A percentile compares a stretch with the other conserved stretches of the same genome.
Conservation (phyloP, 2,888 invertebrate species). For the Ophion obscuratus region DNA sequence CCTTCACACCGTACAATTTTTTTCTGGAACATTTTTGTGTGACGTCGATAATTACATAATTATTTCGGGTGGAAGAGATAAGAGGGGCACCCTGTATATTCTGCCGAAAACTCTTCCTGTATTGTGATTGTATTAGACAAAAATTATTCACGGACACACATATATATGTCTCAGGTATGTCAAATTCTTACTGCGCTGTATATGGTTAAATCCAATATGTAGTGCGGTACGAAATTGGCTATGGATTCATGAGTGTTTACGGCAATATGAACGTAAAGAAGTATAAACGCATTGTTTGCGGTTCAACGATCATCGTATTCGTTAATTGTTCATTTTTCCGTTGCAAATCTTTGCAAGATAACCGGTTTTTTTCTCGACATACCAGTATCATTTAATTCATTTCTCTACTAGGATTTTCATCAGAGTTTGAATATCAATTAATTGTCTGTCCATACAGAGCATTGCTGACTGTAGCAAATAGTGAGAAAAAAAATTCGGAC, state of each 20-base stretch:
- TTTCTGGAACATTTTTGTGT: no score
- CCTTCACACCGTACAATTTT: no score
- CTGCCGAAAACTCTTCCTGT: constrained; percentile 56
- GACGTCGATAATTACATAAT: no score
- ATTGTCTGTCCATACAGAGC: background rate
- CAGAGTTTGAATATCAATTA: background rate
- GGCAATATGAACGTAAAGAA: constrained; percentile 43
- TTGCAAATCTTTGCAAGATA: background rate
- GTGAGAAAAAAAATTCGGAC: background rate
- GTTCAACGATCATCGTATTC: background rate
- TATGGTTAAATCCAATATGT: constrained; percentile 75
- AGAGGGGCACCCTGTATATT: constrained; percentile 42
- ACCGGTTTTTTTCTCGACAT: background rate
- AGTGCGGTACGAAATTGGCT: constrained; percentile 76
- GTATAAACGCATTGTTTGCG: background rate
- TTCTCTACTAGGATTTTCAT: background rate
- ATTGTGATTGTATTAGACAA: constrained; percentile 15
- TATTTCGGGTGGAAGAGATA: no score
- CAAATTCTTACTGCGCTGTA: no score
- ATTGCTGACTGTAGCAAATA: background rate
- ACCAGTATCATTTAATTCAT: background rate
- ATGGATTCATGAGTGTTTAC: constrained; percentile 72
- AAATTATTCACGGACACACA: constrained; percentile 23
- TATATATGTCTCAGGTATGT: constrained; percentile 64
- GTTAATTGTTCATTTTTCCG: background rate